These are phyloP conservation scores for Bombylius discolor DNA, from an alignment of 2,888 invertebrate species.

Conservation along the genomic window DNA sequence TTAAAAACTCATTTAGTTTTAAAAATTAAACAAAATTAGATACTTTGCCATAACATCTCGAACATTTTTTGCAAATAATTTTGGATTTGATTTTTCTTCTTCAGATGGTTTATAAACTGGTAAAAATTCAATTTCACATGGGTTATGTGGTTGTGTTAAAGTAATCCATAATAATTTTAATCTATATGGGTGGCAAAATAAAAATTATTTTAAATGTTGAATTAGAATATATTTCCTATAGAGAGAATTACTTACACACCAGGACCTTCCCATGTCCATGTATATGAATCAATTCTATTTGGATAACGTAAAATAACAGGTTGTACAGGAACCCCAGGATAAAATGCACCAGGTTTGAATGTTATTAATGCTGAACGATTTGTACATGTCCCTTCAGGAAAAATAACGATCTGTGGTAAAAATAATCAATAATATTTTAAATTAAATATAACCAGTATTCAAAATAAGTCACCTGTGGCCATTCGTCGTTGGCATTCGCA, in stretches of 20 bases:
- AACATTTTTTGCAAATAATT: slow-evolving; percentile 81
- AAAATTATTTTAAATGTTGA: neutral
- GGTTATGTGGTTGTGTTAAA: slow-evolving; percentile 73
- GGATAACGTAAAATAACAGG: slow-evolving; percentile 87
- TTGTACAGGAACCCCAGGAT: slow-evolving; percentile 90
- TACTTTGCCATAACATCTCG: slow-evolving; percentile 84
- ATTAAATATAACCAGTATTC: neutral
- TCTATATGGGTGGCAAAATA: slow-evolving; percentile 40
- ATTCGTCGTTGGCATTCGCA: slow-evolving; percentile 69
- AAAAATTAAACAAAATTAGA: slow-evolving; percentile 25
- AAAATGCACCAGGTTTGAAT: slow-evolving; percentile 86
- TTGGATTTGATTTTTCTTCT: slow-evolving; percentile 74
- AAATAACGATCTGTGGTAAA: slow-evolving; percentile 61
- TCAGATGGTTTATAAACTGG: slow-evolving; percentile 83
- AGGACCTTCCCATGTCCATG: slow-evolving; percentile 93
- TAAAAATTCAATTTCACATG: slow-evolving; percentile 81
- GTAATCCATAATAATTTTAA: slow-evolving; percentile 77
- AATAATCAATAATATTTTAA: neutral
- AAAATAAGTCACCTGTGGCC: slow-evolving; percentile 60
- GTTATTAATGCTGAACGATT: slow-evolving; percentile 83
- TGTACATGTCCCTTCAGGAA: slow-evolving; percentile 94
- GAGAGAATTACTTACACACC: slow-evolving; percentile 59
- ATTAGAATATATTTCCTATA: neutral
- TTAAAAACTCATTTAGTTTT: too few relatives aligned
- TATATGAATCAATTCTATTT: slow-evolving; percentile 76